Conservation (phyloP, 2,888 invertebrate genomes). For the Rhamphomyia laevipes region DNA sequence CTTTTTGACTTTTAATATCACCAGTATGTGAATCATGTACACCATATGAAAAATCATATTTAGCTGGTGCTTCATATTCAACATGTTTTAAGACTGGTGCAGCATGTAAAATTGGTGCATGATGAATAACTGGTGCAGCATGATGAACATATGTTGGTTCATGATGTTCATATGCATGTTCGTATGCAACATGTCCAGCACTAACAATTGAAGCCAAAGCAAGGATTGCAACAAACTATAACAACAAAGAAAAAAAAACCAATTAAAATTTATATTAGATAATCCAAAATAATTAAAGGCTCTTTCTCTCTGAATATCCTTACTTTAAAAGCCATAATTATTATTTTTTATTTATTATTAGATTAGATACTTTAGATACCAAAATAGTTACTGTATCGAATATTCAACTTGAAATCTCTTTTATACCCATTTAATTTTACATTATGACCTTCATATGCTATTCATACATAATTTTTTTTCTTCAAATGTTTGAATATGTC, state of each 20-base stretch:
- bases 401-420: neutral
- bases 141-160: neutral
- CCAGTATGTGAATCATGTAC: slow-evolving; percentile 42
- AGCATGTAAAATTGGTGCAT: neutral
- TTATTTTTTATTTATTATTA: neutral
- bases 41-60: slow-evolving; percentile 40
- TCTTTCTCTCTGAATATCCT: neutral
- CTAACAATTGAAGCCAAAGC: slow-evolving; percentile 4
- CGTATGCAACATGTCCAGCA: slow-evolving; percentile 6
- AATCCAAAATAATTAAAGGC: neutral
- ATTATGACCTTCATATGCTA: neutral
- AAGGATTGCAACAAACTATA: slow-evolving; percentile 8
- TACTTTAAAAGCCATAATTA: neutral
- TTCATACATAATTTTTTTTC: neutral
- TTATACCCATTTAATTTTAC: neutral
- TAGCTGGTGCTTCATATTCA: slow-evolving; percentile 27
- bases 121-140: neutral
- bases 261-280: neutral
- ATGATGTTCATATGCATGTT: neutral
- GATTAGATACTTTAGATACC: neutral
- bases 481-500: no score
- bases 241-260: neutral
- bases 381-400: neutral
- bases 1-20: slow-evolving; percentile 42
- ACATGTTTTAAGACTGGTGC: slow-evolving; percentile 14